These are phyloP conservation scores for Coenobita brevimanus DNA, from an alignment of 1,140 invertebrate genomes.

Conservation along the genomic window DNA sequence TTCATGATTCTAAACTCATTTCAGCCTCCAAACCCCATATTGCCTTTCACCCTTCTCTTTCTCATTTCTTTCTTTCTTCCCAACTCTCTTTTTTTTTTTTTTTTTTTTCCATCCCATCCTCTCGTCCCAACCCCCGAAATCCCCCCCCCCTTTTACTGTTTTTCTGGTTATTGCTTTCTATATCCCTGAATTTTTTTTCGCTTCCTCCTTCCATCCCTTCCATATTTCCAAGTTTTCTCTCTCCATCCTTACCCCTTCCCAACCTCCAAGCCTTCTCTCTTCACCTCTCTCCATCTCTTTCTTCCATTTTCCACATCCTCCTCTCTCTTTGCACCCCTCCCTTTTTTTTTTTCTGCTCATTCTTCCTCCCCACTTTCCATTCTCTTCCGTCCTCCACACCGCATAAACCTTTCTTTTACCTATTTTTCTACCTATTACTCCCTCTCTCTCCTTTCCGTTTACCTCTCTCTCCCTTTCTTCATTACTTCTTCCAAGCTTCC, in stretches of 20 bases:
- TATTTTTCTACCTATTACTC: too few species aligned
- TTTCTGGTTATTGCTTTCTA: too few species aligned
- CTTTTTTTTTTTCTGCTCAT: too few species aligned
- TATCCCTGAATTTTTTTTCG: too few species aligned
- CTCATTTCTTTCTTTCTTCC: background rate
- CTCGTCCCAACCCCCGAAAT: background rate
- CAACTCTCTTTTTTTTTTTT: background rate
- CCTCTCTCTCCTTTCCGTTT: too few species aligned
- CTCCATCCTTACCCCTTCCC: too few species aligned
- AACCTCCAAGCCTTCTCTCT: background rate
- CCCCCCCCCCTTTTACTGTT: background rate
- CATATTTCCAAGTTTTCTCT: background rate
- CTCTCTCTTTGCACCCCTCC: background rate
- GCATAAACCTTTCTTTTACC: background rate
- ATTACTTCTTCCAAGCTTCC: background rate
- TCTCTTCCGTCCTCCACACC: background rate
- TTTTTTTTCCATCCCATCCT: background rate
- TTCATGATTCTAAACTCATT: too few species aligned
- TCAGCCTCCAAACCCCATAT: background rate
- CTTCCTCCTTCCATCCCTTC: background rate
- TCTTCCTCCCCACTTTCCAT: background rate
- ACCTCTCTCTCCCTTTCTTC: background rate
- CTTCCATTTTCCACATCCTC: background rate
- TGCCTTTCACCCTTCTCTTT: background rate
- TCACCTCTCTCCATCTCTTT: background rate